A percentile compares a stretch with the other conserved stretches of the same genome.
Evolutionary conservation across 2,113 vertebrate genomes (phyloP).

Genomic region (Chitala chitala): DNA sequence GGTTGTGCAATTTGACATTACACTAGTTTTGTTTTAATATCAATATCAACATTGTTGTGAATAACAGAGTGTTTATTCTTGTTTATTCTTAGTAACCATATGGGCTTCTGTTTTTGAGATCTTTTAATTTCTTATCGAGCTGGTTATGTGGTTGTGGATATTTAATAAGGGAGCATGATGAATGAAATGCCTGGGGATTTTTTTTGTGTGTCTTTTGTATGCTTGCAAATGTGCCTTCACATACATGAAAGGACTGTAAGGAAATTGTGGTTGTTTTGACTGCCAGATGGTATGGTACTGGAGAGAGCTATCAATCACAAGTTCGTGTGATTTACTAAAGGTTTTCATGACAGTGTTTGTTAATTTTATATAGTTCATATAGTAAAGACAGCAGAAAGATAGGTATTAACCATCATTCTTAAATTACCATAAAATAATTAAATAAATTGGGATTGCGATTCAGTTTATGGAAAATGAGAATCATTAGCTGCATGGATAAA

Average conservation of each 20-base stretch:
- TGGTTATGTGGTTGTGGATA: neutral
- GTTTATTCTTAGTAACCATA: neutral
- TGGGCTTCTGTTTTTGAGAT: neutral
- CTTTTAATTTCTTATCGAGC: neutral
- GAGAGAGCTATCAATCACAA: neutral
- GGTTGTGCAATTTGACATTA: too few relatives aligned
- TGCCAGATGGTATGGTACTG: neutral
- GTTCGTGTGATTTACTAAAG: neutral
- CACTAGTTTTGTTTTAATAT: too few relatives aligned
- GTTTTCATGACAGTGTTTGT: too few relatives aligned
- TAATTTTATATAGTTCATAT: too few relatives aligned
- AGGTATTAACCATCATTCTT: too few relatives aligned
- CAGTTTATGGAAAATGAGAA: too few relatives aligned
- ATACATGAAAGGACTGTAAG: neutral
- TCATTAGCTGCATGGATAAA: too few relatives aligned
- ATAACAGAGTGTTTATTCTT: neutral
- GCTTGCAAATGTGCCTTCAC: neutral
- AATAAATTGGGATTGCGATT: too few relatives aligned
- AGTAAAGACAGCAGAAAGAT: too few relatives aligned
- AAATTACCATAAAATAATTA: too few relatives aligned
- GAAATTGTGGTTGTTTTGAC: neutral
- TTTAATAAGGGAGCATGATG: neutral
- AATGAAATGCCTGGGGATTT: neutral
- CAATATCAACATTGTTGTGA: too few relatives aligned
- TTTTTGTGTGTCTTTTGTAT: neutral